A percentile compares a stretch with the other conserved stretches of the same genome.
These are phyloP conservation scores for Neodiprion virginianus DNA, from an alignment of 1,140 invertebrate species.

Conservation along the genomic window DNA sequence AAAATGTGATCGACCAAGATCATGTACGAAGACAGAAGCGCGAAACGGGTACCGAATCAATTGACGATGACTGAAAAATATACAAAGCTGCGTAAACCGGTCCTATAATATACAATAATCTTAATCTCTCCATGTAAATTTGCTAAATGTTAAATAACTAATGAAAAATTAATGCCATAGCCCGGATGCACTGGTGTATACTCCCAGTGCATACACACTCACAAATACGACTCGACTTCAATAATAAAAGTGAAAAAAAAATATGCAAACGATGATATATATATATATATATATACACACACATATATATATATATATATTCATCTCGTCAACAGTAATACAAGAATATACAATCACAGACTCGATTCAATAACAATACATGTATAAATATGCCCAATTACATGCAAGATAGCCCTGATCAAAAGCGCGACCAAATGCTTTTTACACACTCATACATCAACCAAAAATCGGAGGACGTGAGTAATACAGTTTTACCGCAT, in stretches of 20 bases:
- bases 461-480: background rate
- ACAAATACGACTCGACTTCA: conserved; percentile 63
- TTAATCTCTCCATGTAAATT: conserved; percentile 65
- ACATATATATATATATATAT: background rate
- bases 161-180: conserved; percentile 63
- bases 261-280: background rate
- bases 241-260: conserved; percentile 44
- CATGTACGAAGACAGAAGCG: no score
- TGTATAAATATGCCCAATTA: conserved; percentile 50
- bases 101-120: conserved; percentile 55
- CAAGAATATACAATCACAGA: conserved; percentile 39
- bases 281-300: background rate
- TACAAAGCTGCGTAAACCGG: conserved; percentile 24
- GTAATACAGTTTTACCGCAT: background rate
- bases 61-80: no score
- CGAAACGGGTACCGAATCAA: no score
- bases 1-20: no score
- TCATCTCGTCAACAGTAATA: background rate
- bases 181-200: conserved; percentile 65
- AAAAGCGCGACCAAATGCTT: conserved; percentile 41
- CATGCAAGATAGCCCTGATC: conserved; percentile 55
- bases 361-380: conserved; percentile 35
- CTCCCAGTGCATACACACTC: conserved; percentile 64
- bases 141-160: conserved; percentile 63
- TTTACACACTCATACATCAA: conserved; percentile 5